Conservation (phyloP, 2,888 invertebrate genomes). For the Teleogryllus oceanicus region DNA sequence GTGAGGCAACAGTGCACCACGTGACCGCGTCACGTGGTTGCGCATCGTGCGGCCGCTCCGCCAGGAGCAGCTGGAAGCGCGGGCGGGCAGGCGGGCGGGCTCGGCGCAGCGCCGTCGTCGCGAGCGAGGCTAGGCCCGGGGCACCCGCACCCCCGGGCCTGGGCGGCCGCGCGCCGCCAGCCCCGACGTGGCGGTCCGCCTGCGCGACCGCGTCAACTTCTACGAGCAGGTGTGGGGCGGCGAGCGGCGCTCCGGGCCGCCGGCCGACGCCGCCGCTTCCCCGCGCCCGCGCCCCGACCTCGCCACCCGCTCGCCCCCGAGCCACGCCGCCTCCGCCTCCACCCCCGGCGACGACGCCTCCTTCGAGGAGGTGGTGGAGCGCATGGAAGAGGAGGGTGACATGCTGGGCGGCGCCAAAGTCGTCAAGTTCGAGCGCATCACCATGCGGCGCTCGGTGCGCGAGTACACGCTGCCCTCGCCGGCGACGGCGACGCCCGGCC, state of each 20-base stretch:
- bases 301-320: slow-evolving; percentile 52
- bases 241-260: slow-evolving; percentile 23
- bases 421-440: slow-evolving; percentile 69
- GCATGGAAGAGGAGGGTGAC: slow-evolving; percentile 62
- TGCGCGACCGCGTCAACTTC: slow-evolving; percentile 71
- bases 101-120: background rate
- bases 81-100: background rate
- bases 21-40: background rate
- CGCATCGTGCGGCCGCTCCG: background rate
- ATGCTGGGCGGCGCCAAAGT: slow-evolving; percentile 47
- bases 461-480: slow-evolving; percentile 49
- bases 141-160: too few relatives aligned
- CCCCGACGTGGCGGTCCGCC: slow-evolving; percentile 49
- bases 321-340: slow-evolving; percentile 37
- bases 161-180: slow-evolving; percentile 36
- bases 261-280: slow-evolving; percentile 47
- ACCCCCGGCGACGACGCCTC: slow-evolving; percentile 43
- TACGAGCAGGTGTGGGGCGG: slow-evolving; percentile 71
- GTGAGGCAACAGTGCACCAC: too few relatives aligned
- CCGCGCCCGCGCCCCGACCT: slow-evolving; percentile 46
- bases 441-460: slow-evolving; percentile 60
- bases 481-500: background rate
- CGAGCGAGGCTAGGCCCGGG: background rate
- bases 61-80: slow-evolving; percentile 9
- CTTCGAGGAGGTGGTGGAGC: slow-evolving; percentile 53